Evolutionary conservation across 2,888 invertebrate species (phyloP).

Genomic region (Aspidiotus destructor): DNA sequence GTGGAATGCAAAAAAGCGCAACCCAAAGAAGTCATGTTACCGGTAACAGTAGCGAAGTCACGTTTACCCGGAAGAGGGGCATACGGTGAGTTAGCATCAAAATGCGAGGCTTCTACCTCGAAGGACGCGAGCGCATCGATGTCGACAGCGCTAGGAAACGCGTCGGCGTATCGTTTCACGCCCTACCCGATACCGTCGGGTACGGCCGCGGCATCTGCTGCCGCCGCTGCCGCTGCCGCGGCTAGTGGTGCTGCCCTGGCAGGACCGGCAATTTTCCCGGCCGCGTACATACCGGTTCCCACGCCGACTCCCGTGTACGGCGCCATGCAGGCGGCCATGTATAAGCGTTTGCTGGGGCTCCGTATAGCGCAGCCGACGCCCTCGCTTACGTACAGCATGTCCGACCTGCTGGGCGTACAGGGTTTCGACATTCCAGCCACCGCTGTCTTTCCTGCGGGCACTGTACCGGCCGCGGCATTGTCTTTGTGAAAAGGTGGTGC

Average conservation of each 20-base stretch:
- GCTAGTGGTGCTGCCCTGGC: neutral
- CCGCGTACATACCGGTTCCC: slow-evolving; percentile 32
- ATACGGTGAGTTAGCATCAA: slow-evolving; percentile 73
- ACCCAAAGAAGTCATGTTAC: slow-evolving; percentile 99
- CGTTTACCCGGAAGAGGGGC: slow-evolving; percentile 89
- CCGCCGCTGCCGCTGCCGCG: slow-evolving; percentile 35
- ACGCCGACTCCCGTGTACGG: slow-evolving; percentile 35
- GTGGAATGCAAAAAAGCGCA: slow-evolving; percentile 99
- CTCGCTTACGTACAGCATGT: slow-evolving; percentile 52
- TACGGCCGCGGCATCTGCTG: too few relatives aligned
- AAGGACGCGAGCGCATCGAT: slow-evolving; percentile 41
- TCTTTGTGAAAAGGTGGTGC: too few relatives aligned
- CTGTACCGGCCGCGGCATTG: slow-evolving; percentile 17
- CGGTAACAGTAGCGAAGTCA: slow-evolving; percentile 90
- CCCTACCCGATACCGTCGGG: slow-evolving; percentile 51
- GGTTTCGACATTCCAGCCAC: slow-evolving; percentile 51
- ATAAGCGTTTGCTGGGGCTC: slow-evolving; percentile 34
- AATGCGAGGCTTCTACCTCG: slow-evolving; percentile 31
- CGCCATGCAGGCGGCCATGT: slow-evolving; percentile 35
- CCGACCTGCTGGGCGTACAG: slow-evolving; percentile 60
- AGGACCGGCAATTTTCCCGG: slow-evolving; percentile 24
- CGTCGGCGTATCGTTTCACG: slow-evolving; percentile 50
- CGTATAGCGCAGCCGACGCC: slow-evolving; percentile 35
- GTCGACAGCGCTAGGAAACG: slow-evolving; percentile 43
- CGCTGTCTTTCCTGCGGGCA: slow-evolving; percentile 20